A percentile compares a stretch with the other conserved stretches of the same genome.
Conservation (phyloP, 1,140 invertebrate species). For the Formica selysi region DNA sequence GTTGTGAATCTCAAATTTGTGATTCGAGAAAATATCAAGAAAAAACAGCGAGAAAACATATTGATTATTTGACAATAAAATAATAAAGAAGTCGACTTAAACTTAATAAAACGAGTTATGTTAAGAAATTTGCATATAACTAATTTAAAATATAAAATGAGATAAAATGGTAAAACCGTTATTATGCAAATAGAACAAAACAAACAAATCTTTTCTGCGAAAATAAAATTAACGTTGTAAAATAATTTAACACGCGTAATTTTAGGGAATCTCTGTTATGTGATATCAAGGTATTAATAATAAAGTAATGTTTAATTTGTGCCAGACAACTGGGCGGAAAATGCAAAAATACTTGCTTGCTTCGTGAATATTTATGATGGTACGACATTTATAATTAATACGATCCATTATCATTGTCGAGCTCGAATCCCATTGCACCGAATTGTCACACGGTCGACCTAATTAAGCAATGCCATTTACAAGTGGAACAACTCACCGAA, state of each 20-base stretch:
- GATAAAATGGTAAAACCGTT: neutral
- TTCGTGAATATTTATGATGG: constrained; percentile 67
- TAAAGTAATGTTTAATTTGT: constrained; percentile 18
- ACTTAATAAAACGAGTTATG: constrained; percentile 15
- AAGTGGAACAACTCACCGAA: constrained; percentile 55
- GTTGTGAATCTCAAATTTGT: constrained; percentile 11
- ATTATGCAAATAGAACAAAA: neutral
- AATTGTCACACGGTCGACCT: constrained; percentile 73
- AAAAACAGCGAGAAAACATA: neutral
- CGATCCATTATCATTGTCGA: constrained; percentile 68
- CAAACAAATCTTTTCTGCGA: neutral
- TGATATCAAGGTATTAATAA: constrained; percentile 37
- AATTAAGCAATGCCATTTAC: constrained; percentile 74
- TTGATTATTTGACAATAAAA: neutral
- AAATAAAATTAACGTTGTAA: constrained; percentile 16
- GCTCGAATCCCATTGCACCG: constrained; percentile 68
- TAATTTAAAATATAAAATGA: constrained; percentile 4
- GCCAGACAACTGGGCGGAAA: neutral
- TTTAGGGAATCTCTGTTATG: neutral
- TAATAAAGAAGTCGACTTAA: constrained; percentile 12
- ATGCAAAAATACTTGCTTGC: constrained; percentile 21
- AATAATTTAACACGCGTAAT: constrained; percentile 16
- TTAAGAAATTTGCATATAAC: neutral
- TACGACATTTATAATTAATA: constrained; percentile 72
- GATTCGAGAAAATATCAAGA: neutral